Conservation (phyloP, 1,140 invertebrate genomes). For the Hylaeus anthracinus region DNA sequence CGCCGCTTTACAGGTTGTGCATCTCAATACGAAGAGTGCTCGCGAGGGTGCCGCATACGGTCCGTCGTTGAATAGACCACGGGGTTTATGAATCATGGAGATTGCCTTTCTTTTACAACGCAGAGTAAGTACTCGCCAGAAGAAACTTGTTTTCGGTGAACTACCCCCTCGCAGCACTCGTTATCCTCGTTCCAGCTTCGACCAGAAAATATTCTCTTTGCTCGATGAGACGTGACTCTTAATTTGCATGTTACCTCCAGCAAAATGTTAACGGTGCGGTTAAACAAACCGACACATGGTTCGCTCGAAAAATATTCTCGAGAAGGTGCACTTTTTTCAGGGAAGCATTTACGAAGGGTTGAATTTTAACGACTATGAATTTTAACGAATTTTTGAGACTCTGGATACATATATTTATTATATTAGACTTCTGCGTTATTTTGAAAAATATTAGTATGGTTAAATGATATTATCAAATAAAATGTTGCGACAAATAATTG, state of each 20-base stretch:
- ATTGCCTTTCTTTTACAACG: conserved; percentile 9
- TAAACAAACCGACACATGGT: neutral
- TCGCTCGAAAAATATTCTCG: neutral
- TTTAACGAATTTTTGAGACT: too few species aligned
- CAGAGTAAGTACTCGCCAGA: neutral
- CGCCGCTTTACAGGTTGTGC: neutral
- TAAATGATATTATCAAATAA: too few species aligned
- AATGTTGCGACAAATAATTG: too few species aligned
- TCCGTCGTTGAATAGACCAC: neutral
- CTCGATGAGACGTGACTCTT: neutral
- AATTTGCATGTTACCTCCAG: conserved; percentile 12
- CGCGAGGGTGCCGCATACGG: neutral
- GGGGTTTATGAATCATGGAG: conserved; percentile 28
- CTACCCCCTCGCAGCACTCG: conserved; percentile 1
- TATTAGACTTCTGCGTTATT: too few species aligned
- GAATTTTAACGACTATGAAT: too few species aligned
- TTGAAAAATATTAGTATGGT: too few species aligned
- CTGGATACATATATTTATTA: too few species aligned
- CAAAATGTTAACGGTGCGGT: neutral
- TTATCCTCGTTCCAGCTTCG: conserved; percentile 1
- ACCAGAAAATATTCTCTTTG: neutral
- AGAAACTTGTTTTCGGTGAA: conserved; percentile 10
- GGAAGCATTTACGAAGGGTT: too few species aligned
- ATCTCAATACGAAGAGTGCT: neutral
- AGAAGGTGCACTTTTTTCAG: too few species aligned